phyloP scores from a whole-genome alignment of 2,888 invertebrate genomes.

The Himalopsyche japonica region DNA sequence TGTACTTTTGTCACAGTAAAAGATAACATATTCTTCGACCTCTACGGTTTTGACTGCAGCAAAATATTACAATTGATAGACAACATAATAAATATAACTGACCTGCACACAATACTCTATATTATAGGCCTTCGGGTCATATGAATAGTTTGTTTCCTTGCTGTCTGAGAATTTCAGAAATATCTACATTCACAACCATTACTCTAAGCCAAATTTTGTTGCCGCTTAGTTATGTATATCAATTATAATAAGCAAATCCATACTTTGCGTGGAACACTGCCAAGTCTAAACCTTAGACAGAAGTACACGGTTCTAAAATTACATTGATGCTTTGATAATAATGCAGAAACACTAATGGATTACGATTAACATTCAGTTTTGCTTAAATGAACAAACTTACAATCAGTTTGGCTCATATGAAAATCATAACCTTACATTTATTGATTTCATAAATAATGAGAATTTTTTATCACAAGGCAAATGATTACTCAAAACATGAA shows the following conservation, averaged over 20 bases:
- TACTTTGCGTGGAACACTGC: neutral
- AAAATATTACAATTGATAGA: too few relatives aligned
- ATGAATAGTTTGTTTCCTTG: too few relatives aligned
- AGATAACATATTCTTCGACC: too few relatives aligned
- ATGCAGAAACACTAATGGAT: neutral
- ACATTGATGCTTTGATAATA: neutral
- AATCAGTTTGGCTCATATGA: neutral
- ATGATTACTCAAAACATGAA: neutral
- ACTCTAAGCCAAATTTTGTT: neutral
- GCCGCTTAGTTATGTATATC: neutral
- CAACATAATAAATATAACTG: too few relatives aligned
- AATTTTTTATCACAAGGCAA: neutral
- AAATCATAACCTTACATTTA: neutral
- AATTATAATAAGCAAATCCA: neutral
- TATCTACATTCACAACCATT: neutral
- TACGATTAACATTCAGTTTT: neutral
- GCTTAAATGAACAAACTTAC: neutral
- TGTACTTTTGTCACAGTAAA: too few relatives aligned
- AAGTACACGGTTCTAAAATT: neutral
- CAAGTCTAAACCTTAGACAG: neutral
- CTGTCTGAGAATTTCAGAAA: too few relatives aligned
- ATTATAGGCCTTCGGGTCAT: too few relatives aligned
- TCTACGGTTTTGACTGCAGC: too few relatives aligned
- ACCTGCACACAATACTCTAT: too few relatives aligned
- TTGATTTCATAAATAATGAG: neutral